A percentile compares a stretch with the other conserved stretches of the same genome.
Conservation (phyloP, 1,140 invertebrate species). For the Lepidurus arcticus region DNA sequence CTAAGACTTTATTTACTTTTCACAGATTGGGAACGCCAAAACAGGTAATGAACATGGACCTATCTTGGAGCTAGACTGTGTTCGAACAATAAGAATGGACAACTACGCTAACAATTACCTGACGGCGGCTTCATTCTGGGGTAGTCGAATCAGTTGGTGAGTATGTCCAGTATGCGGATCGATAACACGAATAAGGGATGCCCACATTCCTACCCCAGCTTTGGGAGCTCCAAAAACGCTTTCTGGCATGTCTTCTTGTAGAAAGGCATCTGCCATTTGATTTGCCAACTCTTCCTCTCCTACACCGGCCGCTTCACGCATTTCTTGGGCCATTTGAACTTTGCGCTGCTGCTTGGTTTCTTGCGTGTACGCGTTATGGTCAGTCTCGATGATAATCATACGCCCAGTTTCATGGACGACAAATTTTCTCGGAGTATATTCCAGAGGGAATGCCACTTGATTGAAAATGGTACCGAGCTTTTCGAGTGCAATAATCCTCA, state of each 20-base stretch:
- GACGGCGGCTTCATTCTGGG: slow-evolving; percentile 95
- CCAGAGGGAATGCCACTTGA: slow-evolving; percentile 81
- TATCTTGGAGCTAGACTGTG: slow-evolving; percentile 23
- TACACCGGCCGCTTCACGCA: slow-evolving; percentile 91
- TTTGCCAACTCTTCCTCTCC: slow-evolving; percentile 90
- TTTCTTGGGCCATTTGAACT: slow-evolving; percentile 77
- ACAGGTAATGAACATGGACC: slow-evolving; percentile 24
- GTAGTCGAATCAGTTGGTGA: slow-evolving; percentile 70
- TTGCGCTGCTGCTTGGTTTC: slow-evolving; percentile 89
- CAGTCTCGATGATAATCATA: slow-evolving; percentile 89
- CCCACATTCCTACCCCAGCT: slow-evolving; percentile 94
- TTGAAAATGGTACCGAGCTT: slow-evolving; percentile 99
- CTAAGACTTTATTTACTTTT: neutral
- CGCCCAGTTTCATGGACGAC: slow-evolving; percentile 93
- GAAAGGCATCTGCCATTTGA: slow-evolving; percentile 94
- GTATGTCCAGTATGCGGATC: slow-evolving; percentile 81
- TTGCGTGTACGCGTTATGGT: slow-evolving; percentile 97
- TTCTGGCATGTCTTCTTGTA: slow-evolving; percentile 91
- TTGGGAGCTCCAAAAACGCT: slow-evolving; percentile 90
- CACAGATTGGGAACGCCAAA: slow-evolving; percentile 15
- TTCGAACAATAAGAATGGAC: neutral
- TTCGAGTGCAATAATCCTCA: slow-evolving; percentile 94
- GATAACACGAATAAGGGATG: slow-evolving; percentile 85
- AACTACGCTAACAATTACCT: slow-evolving; percentile 53
- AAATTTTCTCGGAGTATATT: slow-evolving; percentile 94